phyloP scores from a whole-genome alignment of 2,888 invertebrate genomes.

The Biston betularia region DNA sequence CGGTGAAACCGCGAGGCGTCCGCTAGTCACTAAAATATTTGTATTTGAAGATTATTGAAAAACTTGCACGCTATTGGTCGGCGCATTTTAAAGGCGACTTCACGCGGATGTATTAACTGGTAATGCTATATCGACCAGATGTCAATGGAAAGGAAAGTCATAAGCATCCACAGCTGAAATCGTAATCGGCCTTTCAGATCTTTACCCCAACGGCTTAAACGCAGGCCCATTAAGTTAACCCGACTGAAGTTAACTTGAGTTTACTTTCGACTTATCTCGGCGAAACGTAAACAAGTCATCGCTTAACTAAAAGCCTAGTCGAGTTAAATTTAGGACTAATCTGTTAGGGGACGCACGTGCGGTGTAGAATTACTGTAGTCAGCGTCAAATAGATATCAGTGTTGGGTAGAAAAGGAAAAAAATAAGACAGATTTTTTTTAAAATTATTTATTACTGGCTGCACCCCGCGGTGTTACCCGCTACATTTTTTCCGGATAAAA shows the following conservation, averaged over 20 bases:
- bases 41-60: too few species aligned
- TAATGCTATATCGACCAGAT: neutral
- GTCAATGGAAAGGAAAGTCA: neutral
- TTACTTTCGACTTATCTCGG: slow-evolving; percentile 45
- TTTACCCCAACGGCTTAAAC: slow-evolving; percentile 25
- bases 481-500: too few species aligned
- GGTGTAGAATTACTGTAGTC: slow-evolving; percentile 33
- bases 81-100: neutral
- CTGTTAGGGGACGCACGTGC: slow-evolving; percentile 41
- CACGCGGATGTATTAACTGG: neutral
- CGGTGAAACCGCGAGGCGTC: too few species aligned
- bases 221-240: slow-evolving; percentile 36
- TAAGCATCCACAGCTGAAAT: slow-evolving; percentile 23
- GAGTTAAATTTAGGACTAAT: slow-evolving; percentile 48
- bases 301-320: slow-evolving; percentile 50
- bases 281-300: slow-evolving; percentile 47
- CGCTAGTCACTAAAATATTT: too few species aligned
- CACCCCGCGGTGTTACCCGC: too few species aligned
- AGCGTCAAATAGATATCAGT: neutral
- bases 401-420: neutral
- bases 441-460: too few species aligned
- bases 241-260: slow-evolving; percentile 34
- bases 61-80: neutral
- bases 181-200: slow-evolving; percentile 26
- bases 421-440: too few species aligned